These are phyloP conservation scores for Callyntrura guangdongensis DNA, from an alignment of 2,888 invertebrate genomes.

Conservation along the genomic window DNA sequence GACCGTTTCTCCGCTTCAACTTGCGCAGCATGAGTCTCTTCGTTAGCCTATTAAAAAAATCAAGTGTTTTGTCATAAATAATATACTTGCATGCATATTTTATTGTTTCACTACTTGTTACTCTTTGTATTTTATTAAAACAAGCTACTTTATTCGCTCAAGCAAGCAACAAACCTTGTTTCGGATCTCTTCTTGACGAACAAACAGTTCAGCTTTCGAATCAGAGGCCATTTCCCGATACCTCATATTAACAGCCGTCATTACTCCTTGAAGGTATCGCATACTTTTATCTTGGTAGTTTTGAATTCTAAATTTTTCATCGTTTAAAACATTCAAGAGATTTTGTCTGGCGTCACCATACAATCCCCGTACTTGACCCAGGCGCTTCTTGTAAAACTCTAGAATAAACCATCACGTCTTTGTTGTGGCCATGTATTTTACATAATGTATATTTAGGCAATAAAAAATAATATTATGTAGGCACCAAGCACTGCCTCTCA, in stretches of 20 bases:
- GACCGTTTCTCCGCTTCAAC: slow-evolving; percentile 77
- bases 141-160: neutral
- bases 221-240: slow-evolving; percentile 80
- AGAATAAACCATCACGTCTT: neutral
- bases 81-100: neutral
- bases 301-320: slow-evolving; percentile 81
- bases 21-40: slow-evolving; percentile 81
- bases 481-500: no score
- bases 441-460: neutral
- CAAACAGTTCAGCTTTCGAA: slow-evolving; percentile 80
- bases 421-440: neutral
- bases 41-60: slow-evolving; percentile 76
- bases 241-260: slow-evolving; percentile 76
- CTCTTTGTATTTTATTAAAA: neutral
- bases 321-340: slow-evolving; percentile 72
- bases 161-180: slow-evolving; percentile 77
- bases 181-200: slow-evolving; percentile 82
- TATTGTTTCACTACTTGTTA: no score
- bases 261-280: slow-evolving; percentile 77
- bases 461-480: neutral
- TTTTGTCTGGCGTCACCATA: slow-evolving; percentile 78
- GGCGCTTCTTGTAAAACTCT: slow-evolving; percentile 82
- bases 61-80: neutral
- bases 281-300: slow-evolving; percentile 81
- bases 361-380: slow-evolving; percentile 78